Conservation (phyloP, 2,797 vertebrate genomes). For the Mustela erminea region DNA sequence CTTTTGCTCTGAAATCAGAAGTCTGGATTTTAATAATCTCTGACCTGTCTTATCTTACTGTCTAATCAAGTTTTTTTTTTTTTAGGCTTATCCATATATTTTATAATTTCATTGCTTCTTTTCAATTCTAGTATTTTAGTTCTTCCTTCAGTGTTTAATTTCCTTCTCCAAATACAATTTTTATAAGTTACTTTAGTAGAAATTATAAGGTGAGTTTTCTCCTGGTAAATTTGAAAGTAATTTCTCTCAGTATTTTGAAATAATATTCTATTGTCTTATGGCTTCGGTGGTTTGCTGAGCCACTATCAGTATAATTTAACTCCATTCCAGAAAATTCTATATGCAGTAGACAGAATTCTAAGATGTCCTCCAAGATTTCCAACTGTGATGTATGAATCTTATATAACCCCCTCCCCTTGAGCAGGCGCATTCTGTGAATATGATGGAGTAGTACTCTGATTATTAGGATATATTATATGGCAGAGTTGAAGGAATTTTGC, state of each 20-base stretch:
- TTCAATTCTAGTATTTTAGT: not conserved
- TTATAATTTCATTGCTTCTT: not conserved
- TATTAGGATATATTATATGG: not conserved
- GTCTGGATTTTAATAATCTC: not conserved
- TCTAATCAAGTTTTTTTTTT: not conserved
- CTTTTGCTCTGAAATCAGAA: not conserved
- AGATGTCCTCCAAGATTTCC: not conserved
- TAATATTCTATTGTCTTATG: not conserved
- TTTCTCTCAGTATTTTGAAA: not conserved
- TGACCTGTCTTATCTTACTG: not conserved
- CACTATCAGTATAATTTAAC: not conserved
- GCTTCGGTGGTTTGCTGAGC: not conserved
- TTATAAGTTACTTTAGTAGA: not conserved
- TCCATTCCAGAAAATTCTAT: not conserved
- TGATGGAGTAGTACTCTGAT: not conserved
- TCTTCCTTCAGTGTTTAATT: constrained; percentile 16
- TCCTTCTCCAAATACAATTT: not conserved
- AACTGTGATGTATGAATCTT: not conserved
- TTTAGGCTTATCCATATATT: not conserved
- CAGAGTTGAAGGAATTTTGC: not conserved
- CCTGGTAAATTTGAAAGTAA: not conserved
- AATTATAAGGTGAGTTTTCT: not conserved
- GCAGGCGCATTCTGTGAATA: not conserved
- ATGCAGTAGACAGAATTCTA: not conserved
- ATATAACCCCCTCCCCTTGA: not conserved